These are phyloP conservation scores for Clunio marinus DNA, from an alignment of 2,888 invertebrate species.

Conservation along the genomic window DNA sequence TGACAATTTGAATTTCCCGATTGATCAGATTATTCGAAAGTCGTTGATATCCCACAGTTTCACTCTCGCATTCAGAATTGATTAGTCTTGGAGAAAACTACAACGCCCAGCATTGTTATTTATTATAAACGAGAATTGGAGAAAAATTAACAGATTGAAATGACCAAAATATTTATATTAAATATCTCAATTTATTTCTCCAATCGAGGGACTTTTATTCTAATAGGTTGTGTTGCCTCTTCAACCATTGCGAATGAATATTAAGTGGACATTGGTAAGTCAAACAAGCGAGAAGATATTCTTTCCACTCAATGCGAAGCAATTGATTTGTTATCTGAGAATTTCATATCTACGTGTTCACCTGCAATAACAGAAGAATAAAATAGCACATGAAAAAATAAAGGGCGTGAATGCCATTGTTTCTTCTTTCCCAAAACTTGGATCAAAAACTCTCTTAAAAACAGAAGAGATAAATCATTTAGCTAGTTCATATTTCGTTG, in stretches of 20 bases:
- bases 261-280: neutral
- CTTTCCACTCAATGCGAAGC: too few relatives aligned
- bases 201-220: neutral
- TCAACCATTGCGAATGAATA: neutral
- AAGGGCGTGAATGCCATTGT: slow-evolving; percentile 33
- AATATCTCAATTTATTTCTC: slow-evolving; percentile 34
- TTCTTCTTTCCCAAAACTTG: neutral
- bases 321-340: too few relatives aligned
- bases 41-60: neutral
- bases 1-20: neutral
- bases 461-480: slow-evolving; percentile 3
- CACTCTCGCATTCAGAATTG: neutral
- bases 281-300: too few relatives aligned
- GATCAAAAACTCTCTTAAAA: slow-evolving; percentile 6
- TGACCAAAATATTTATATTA: slow-evolving; percentile 25
- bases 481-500: neutral
- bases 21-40: neutral
- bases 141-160: slow-evolving; percentile 31
- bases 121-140: neutral
- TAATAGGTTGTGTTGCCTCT: neutral
- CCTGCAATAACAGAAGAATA: too few relatives aligned
- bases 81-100: neutral
- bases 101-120: slow-evolving; percentile 31
- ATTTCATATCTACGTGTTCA: too few relatives aligned
- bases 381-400: neutral